phyloP scores from a whole-genome alignment of 2,888 invertebrate species.

The Cistogaster globosa region DNA sequence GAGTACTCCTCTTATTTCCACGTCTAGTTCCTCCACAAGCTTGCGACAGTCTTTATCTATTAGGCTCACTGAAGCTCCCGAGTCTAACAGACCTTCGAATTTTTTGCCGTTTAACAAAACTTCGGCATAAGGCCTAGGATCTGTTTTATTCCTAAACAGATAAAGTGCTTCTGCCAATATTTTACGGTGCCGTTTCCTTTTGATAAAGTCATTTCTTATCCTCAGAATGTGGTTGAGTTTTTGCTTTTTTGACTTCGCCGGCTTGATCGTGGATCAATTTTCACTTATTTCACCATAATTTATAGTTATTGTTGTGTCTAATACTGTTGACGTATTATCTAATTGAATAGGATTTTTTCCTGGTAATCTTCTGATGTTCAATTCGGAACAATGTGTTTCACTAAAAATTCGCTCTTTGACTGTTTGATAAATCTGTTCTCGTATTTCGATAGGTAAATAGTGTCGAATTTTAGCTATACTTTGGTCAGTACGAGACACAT shows the following conservation, averaged over 20 bases:
- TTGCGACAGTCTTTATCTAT: slow-evolving; percentile 25
- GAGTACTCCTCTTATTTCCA: background rate
- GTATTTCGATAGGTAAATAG: background rate
- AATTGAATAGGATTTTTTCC: background rate
- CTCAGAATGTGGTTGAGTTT: background rate
- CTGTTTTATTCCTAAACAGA: background rate
- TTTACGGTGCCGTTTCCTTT: background rate
- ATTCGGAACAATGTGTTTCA: too few species aligned
- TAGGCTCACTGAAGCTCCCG: slow-evolving; percentile 21
- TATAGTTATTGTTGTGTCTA: too few species aligned
- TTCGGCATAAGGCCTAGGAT: slow-evolving; percentile 18
- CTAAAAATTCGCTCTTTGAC: too few species aligned
- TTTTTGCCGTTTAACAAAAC: background rate
- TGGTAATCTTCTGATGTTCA: background rate
- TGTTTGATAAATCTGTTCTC: slow-evolving; percentile 4
- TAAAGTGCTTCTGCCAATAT: background rate
- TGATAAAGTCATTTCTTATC: background rate
- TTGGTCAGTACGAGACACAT: background rate
- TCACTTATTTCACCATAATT: background rate
- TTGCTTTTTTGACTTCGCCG: background rate
- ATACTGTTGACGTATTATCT: background rate
- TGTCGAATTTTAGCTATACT: background rate
- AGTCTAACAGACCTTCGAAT: slow-evolving; percentile 17
- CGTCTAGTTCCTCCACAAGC: background rate
- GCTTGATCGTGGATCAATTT: background rate